Evolutionary conservation across 2,888 invertebrate species (phyloP).

Genomic region (Molorchus minor): DNA sequence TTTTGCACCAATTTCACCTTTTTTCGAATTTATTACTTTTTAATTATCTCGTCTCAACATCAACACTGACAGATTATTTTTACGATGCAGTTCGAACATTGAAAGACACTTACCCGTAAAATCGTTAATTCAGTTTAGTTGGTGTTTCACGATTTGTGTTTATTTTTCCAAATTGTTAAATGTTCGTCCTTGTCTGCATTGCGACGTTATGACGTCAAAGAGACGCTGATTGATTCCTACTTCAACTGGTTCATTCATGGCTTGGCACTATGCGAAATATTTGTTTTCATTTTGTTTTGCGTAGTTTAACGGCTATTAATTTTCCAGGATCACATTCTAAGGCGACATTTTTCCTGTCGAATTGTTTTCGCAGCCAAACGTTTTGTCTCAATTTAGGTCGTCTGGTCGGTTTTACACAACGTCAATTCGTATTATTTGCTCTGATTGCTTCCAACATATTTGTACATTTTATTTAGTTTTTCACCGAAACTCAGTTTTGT

Average conservation of each 20-base stretch:
- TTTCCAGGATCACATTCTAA: neutral
- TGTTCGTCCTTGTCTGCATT: neutral
- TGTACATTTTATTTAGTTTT: too few species aligned
- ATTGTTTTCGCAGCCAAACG: neutral
- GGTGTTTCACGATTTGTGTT: neutral
- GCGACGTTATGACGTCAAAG: constrained; percentile 6
- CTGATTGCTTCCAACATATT: too few species aligned
- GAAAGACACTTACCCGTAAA: neutral
- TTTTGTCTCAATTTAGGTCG: neutral
- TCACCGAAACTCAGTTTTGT: too few species aligned
- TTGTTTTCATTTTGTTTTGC: neutral
- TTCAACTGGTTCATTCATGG: constrained; percentile 7
- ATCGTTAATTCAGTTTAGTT: neutral
- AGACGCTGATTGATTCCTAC: neutral
- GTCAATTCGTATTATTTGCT: neutral
- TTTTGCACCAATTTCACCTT: too few species aligned
- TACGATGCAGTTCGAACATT: neutral
- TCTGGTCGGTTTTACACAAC: too few species aligned
- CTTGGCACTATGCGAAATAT: neutral
- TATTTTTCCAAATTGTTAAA: neutral
- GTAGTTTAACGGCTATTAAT: constrained; percentile 5
- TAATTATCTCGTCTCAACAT: too few species aligned
- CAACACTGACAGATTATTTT: neutral
- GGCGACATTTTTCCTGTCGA: neutral
- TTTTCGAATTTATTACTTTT: too few species aligned